phyloP scores from a whole-genome alignment of 1,140 invertebrate genomes.

The Eriosoma lanigerum region DNA sequence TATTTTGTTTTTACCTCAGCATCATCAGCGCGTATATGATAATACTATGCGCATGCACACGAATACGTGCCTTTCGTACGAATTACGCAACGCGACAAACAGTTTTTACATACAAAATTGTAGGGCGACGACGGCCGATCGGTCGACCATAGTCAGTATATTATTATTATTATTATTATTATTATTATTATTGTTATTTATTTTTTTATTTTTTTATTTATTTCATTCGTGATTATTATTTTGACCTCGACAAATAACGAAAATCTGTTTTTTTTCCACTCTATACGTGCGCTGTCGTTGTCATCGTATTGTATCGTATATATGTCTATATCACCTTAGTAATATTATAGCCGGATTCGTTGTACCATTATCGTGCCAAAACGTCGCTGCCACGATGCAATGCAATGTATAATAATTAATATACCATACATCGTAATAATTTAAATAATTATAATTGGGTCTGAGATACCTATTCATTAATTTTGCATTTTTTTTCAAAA shows the following conservation, averaged over 20 bases:
- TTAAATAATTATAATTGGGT: too few relatives aligned
- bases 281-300: conserved; percentile 11
- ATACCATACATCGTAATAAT: too few relatives aligned
- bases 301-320: too few relatives aligned
- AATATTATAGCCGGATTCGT: too few relatives aligned
- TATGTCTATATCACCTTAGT: too few relatives aligned
- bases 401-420: too few relatives aligned
- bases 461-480: too few relatives aligned
- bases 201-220: conserved; percentile 15
- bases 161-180: not conserved
- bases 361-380: too few relatives aligned
- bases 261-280: not conserved
- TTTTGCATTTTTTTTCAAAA: too few relatives aligned
- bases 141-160: not conserved
- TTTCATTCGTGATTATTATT: conserved; percentile 34
- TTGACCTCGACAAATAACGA: conserved; percentile 6
- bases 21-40: not conserved
- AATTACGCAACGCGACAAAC: conserved; percentile 18
- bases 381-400: too few relatives aligned
- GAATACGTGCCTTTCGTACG: conserved; percentile 34
- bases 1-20: conserved; percentile 10
- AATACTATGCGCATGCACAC: not conserved
- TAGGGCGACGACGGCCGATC: not conserved
- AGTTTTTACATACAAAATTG: conserved; percentile 19
- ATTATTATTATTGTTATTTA: not conserved